Evolutionary conservation across 2,888 invertebrate species (phyloP), one percentile per base, ranked within the genome.

Genomic region (Agrenia bidenticulata): DNA sequence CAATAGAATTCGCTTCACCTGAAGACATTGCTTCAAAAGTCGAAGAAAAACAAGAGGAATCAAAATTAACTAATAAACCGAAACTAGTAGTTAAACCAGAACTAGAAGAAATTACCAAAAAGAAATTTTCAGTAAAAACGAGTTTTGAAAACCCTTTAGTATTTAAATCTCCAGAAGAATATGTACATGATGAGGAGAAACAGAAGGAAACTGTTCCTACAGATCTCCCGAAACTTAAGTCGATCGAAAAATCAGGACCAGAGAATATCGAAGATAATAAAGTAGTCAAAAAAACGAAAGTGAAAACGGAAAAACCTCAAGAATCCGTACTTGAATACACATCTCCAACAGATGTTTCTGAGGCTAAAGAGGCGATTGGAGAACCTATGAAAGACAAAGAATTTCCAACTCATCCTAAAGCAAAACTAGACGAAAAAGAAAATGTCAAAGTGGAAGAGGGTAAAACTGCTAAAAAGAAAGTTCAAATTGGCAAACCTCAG

Each of bases 371-470:
- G 26, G 15, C 17, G 57, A 32, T 2, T 1, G 27, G 50, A 21
- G 27, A 45, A 24, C 17, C 26, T 21, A 15, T 39, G 39, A 45
- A 63, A 32, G 21, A 21, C 19, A 39, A 9, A 15, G 24, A 7
- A 24, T 11, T 11, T 32, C 4, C 32, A 11, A 4, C 32, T 32
- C n/a, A n/a, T n/a, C n/a, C n/a, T n/a, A n/a, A n/a, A n/a, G 11
- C 26, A 58, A 15, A 41, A 58, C 9, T 7, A 59, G 41, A 5
- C 45, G 26, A 26, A 37, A 39, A 9, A n/a, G n/a, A n/a, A n/a
- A n/a, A n/a, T n/a, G n/a, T n/a, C 17, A 19, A 49, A 51, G 51
- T 21, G 23, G 9, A 24, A 24, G 82, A 84, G 61, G 83, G 91
- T 19, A 83, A 39, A 49, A 7, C n/a, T 15, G n/a, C 59, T 39